These are phyloP conservation scores for Steatornis caripensis DNA, from an alignment of 2,113 vertebrate species.

Conservation along the genomic window DNA sequence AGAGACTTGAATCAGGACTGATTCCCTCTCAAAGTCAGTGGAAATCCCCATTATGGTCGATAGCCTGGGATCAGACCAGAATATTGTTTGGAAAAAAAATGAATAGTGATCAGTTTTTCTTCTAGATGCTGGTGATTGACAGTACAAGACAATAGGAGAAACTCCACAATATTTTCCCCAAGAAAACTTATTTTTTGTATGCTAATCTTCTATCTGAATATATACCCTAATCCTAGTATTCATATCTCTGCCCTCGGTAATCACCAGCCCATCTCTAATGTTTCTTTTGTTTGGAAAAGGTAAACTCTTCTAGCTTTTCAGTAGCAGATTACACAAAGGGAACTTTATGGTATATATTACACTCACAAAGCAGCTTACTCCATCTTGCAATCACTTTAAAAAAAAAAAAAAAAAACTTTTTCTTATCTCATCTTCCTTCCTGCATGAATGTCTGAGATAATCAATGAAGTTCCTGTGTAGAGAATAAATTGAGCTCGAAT, in stretches of 20 bases:
- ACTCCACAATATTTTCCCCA: neutral
- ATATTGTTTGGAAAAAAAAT: neutral
- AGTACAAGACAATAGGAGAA: neutral
- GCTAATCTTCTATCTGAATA: slow-evolving; percentile 10
- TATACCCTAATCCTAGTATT: neutral
- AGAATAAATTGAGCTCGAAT: slow-evolving; percentile 65
- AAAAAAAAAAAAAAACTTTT: neutral
- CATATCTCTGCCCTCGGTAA: neutral
- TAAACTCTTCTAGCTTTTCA: neutral
- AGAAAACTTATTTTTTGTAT: slow-evolving; percentile 40
- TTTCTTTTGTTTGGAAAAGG: slow-evolving; percentile 42
- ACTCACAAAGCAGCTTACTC: slow-evolving; percentile 54
- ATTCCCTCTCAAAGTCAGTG: neutral
- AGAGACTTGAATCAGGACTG: neutral
- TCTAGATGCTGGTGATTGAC: neutral
- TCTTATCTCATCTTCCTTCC: slow-evolving; percentile 65
- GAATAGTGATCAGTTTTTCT: slow-evolving; percentile 5
- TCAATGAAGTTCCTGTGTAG: slow-evolving; percentile 62
- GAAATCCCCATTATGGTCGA: slow-evolving; percentile 35
- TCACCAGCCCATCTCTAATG: slow-evolving; percentile 7
- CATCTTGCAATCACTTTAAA: slow-evolving; percentile 64
- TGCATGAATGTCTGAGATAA: slow-evolving; percentile 65
- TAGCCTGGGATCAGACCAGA: slow-evolving; percentile 5
- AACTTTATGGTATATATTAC: slow-evolving; percentile 20
- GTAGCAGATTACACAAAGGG: slow-evolving; percentile 9